phyloP scores from a whole-genome alignment of 2,888 invertebrate species.

The Tuberolachnus salignus region DNA sequence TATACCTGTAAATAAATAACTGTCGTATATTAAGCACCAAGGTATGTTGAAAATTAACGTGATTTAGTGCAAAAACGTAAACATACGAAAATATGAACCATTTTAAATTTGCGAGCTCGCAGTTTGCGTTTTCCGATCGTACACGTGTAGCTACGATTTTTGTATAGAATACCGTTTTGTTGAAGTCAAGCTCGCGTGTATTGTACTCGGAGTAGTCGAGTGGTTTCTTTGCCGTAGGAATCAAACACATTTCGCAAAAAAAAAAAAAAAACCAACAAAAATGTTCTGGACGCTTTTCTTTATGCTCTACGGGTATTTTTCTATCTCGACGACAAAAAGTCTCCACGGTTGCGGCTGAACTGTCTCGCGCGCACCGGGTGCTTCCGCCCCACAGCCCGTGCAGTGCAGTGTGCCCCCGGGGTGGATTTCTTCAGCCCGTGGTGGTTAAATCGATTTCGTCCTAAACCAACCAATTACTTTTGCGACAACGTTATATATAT shows the following conservation, averaged over 20 bases:
- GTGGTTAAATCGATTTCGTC: conserved; percentile 36
- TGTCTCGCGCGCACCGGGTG: conserved; percentile 32
- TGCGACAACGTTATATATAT: not conserved
- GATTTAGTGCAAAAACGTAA: no score
- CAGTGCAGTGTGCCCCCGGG: not conserved
- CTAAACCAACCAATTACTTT: conserved; percentile 43
- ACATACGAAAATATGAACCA: no score
- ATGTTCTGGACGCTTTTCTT: conserved; percentile 12
- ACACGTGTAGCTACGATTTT: no score
- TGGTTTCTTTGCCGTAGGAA: no score
- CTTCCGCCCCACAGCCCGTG: not conserved
- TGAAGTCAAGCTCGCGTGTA: no score
- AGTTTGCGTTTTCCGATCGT: no score
- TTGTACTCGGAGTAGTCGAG: no score
- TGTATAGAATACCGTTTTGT: no score
- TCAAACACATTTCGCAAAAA: not conserved
- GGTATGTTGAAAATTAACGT: no score
- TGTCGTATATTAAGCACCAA: no score
- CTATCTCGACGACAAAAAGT: conserved; percentile 45
- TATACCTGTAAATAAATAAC: no score
- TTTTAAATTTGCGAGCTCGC: no score
- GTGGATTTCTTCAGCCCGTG: conserved; percentile 10
- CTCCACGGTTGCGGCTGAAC: not conserved
- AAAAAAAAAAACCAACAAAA: conserved; percentile 2
- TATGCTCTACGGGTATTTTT: conserved; percentile 20